A percentile compares a stretch with the other conserved stretches of the same genome.
Conservation (phyloP, 2,797 vertebrate genomes). For the Hippocampus kuda region DNA sequence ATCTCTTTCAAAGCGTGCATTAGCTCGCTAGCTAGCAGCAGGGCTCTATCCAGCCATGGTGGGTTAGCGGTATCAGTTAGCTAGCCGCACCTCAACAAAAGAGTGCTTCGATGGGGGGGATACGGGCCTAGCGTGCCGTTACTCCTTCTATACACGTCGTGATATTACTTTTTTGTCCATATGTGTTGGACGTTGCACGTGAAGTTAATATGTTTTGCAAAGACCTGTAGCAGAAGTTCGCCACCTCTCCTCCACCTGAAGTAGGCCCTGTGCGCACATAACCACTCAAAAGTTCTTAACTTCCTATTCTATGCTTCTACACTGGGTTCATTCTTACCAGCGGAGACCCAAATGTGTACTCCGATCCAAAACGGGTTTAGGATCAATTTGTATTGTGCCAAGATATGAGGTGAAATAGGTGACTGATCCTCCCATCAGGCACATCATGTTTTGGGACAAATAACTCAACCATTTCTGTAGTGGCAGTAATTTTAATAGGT, state of each 20-base stretch:
- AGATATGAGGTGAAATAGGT: no score
- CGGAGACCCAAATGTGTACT: background rate
- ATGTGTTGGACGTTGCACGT: constrained; percentile 9
- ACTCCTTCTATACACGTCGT: constrained; percentile 6
- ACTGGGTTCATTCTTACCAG: background rate
- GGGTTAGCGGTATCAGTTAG: constrained; percentile 39
- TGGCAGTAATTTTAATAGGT: background rate
- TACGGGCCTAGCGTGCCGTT: background rate
- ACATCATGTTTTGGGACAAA: background rate
- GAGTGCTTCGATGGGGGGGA: constrained; percentile 20
- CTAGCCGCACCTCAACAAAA: constrained; percentile 58
- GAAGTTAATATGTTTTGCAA: constrained; percentile 41
- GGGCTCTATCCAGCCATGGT: constrained; percentile 44
- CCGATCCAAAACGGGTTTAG: background rate
- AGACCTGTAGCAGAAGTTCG: constrained; percentile 65
- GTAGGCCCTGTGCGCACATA: constrained; percentile 46
- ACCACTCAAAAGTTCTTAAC: constrained; percentile 3
- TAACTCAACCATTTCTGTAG: background rate
- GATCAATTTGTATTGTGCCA: background rate
- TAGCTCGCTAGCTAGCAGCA: constrained; percentile 37
- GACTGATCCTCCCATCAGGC: background rate
- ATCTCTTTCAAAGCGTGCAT: constrained; percentile 50
- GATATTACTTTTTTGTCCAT: background rate
- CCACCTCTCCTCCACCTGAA: constrained; percentile 53
- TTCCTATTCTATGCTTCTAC: background rate